These are phyloP conservation scores for Caenorhabditis uteleia DNA, from an alignment of 2,888 invertebrate species.

Conservation along the genomic window DNA sequence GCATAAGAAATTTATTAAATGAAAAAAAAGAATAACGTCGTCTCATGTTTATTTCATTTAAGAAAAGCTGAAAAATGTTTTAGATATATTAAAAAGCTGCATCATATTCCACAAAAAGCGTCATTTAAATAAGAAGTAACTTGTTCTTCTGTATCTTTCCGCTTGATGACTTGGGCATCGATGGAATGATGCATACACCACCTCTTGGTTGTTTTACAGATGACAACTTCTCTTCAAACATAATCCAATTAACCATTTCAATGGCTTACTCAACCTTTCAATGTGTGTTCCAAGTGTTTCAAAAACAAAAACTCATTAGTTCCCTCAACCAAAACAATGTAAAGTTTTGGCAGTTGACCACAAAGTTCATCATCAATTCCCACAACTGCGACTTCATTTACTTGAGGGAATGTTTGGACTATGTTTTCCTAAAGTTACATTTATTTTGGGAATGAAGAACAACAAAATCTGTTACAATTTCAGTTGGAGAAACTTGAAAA, in stretches of 20 bases:
- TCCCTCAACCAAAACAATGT: constrained; percentile 39
- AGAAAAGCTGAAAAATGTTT: no score
- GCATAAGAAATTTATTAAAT: no score
- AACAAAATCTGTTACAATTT: constrained; percentile 43
- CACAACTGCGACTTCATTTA: constrained; percentile 82
- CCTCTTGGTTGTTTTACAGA: constrained; percentile 80
- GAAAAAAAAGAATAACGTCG: no score
- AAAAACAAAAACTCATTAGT: constrained; percentile 17
- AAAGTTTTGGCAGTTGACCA: constrained; percentile 71
- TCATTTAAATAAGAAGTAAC: no score
- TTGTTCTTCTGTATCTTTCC: constrained; percentile 76
- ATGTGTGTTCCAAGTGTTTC: constrained; percentile 26
- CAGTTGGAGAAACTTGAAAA: constrained; percentile 77
- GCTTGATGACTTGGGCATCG: constrained; percentile 79
- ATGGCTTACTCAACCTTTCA: constrained; percentile 25
- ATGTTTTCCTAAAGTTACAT: constrained; percentile 77
- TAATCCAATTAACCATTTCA: neutral
- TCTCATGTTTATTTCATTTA: no score
- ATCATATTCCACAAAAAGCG: no score
- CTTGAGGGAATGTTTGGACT: constrained; percentile 77
- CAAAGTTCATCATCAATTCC: constrained; percentile 77
- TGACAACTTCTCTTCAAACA: constrained; percentile 76
- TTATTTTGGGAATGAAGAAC: neutral
- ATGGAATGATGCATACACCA: constrained; percentile 77
- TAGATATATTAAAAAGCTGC: no score